Conservation (phyloP, 53 echinoderm and acorn worm species). For the Crossaster papposus region DNA sequence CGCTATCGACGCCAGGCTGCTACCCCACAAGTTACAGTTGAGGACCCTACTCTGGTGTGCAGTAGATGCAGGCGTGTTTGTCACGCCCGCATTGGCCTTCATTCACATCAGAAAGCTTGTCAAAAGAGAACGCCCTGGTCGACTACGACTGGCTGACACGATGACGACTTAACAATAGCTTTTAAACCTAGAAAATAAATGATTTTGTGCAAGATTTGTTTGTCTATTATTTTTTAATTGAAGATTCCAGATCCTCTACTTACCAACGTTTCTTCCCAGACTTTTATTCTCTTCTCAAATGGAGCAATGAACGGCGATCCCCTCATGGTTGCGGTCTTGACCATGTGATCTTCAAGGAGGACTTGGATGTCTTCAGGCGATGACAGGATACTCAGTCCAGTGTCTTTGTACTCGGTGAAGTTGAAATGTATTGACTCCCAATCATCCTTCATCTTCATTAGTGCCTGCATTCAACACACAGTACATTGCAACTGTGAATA, state of each 20-base stretch:
- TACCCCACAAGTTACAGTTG: too few relatives aligned
- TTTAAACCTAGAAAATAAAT: background rate
- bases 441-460: constrained; percentile 89
- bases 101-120: too few relatives aligned
- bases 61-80: too few relatives aligned
- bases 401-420: constrained; percentile 94
- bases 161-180: constrained; percentile 57
- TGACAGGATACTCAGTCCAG: constrained; percentile 80
- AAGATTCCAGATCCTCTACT: constrained; percentile 18
- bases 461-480: constrained; percentile 63
- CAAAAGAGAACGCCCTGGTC: too few relatives aligned
- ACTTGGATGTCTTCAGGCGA: constrained; percentile 95
- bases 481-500: too few relatives aligned
- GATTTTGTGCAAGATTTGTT: constrained; percentile 25
- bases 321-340: constrained; percentile 97
- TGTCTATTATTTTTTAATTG: background rate
- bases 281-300: constrained; percentile 85
- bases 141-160: constrained; percentile 69
- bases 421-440: constrained; percentile 88
- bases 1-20: too few relatives aligned
- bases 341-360: constrained; percentile 92
- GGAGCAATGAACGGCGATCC: constrained; percentile 93
- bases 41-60: too few relatives aligned
- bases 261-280: constrained; percentile 90
- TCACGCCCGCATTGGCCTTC: too few relatives aligned